A percentile compares a stretch with the other conserved stretches of the same genome.
phyloP scores from a whole-genome alignment of 2,888 invertebrate genomes.

The Platycnemis pennipes region DNA sequence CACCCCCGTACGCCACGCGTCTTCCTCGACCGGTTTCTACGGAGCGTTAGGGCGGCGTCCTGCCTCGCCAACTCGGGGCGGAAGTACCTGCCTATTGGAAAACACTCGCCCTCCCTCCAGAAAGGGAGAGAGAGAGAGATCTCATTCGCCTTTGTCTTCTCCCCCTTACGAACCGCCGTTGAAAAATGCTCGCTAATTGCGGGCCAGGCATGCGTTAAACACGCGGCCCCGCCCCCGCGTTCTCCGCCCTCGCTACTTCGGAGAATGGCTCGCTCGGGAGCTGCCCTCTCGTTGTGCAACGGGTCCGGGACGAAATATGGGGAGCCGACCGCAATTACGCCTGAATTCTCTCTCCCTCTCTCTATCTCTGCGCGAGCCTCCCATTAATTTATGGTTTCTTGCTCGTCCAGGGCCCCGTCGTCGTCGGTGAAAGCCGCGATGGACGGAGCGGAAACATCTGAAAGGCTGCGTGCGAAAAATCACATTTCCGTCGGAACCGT shows the following conservation, averaged over 20 bases:
- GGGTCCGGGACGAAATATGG: no score
- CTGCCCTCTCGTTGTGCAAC: no score
- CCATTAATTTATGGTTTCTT: neutral
- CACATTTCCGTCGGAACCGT: neutral
- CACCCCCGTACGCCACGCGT: neutral
- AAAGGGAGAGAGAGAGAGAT: no score
- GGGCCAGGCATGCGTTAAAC: neutral
- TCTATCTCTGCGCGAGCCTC: neutral
- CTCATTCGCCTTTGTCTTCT: neutral
- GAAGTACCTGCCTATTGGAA: neutral
- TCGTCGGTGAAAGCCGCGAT: neutral
- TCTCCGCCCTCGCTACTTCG: no score
- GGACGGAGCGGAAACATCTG: neutral
- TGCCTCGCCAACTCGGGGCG: neutral
- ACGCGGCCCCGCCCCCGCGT: neutral
- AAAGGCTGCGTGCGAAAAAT: neutral
- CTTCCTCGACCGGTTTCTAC: neutral
- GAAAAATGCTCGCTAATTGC: constrained; percentile 9
- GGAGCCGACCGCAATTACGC: neutral
- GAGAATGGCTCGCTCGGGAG: no score
- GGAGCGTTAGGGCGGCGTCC: neutral
- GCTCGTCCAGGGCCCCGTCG: no score
- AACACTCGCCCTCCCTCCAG: neutral
- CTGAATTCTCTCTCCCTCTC: neutral
- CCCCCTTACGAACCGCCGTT: neutral